These are phyloP conservation scores for Sipha maydis DNA, from an alignment of 2,888 invertebrate species.

Conservation along the genomic window DNA sequence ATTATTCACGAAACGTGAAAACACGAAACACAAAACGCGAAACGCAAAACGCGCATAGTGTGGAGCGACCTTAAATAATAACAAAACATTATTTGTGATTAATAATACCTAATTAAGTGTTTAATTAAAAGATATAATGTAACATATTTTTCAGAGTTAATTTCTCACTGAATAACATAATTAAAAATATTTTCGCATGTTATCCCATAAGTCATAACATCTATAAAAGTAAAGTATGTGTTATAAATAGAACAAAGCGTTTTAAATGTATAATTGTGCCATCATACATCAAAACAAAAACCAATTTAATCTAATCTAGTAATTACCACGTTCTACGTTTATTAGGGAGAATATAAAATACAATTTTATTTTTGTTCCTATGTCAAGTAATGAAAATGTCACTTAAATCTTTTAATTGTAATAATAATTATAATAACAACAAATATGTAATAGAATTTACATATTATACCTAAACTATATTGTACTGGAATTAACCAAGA, in stretches of 20 bases:
- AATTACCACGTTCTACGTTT: too few species aligned
- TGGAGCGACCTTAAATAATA: too few species aligned
- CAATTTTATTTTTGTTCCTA: background rate
- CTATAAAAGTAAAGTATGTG: background rate
- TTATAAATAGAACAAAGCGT: background rate
- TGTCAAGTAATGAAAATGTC: background rate
- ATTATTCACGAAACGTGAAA: too few species aligned
- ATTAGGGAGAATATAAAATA: background rate
- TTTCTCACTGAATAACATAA: background rate
- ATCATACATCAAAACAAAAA: background rate
- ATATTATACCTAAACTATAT: conserved; percentile 79
- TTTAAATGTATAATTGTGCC: background rate
- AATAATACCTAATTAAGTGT: background rate
- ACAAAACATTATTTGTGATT: too few species aligned
- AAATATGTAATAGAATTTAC: too few species aligned
- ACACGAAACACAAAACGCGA: too few species aligned
- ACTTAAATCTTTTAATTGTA: background rate
- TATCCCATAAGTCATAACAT: background rate
- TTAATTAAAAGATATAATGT: background rate
- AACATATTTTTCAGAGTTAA: background rate
- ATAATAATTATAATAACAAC: too few species aligned
- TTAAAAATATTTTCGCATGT: background rate
- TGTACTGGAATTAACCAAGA: conserved; percentile 97
- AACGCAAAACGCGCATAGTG: too few species aligned
- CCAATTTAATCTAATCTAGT: background rate